Evolutionary conservation across 2,888 invertebrate species (phyloP).

Genomic region (Apotomis turbidana): DNA sequence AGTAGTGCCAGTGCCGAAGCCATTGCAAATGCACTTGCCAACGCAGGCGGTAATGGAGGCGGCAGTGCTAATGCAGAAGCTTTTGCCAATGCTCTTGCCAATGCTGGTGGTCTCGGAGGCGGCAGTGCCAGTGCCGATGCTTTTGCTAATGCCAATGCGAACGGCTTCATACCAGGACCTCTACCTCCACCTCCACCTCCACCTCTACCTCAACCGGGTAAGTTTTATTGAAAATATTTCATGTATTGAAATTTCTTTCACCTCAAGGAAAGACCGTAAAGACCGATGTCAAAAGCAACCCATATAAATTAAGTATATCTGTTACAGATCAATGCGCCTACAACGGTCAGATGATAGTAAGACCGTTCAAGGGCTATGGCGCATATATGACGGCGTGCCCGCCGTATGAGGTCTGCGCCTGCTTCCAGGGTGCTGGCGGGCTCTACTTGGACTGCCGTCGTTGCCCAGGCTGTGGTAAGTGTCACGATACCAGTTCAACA

Average conservation of each 20-base stretch:
- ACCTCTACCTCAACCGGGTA: too few relatives aligned
- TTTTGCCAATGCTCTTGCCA: conserved; percentile 15
- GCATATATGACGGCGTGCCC: not conserved
- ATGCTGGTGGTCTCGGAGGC: not conserved
- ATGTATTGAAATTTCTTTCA: too few relatives aligned
- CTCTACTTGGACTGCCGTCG: conserved; percentile 58
- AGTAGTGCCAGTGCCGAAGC: conserved; percentile 10
- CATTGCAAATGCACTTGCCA: not conserved
- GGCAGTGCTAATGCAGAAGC: conserved; percentile 29
- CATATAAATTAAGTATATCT: too few relatives aligned
- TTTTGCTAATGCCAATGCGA: too few relatives aligned
- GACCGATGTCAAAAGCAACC: too few relatives aligned
- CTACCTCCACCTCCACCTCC: too few relatives aligned
- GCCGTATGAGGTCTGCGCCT: conserved; percentile 58
- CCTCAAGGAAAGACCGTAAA: too few relatives aligned
- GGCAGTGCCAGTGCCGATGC: too few relatives aligned
- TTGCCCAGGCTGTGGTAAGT: conserved; percentile 58
- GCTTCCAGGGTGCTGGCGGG: conserved; percentile 52
- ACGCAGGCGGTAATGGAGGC: not conserved
- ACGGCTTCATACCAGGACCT: too few relatives aligned
- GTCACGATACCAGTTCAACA: not conserved
- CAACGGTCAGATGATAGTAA: conserved; percentile 32
- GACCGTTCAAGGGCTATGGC: not conserved
- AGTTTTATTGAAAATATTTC: too few relatives aligned
- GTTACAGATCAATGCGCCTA: conserved; percentile 11